phyloP scores from a whole-genome alignment of 1,140 invertebrate species.

The Babylonia areolata region DNA sequence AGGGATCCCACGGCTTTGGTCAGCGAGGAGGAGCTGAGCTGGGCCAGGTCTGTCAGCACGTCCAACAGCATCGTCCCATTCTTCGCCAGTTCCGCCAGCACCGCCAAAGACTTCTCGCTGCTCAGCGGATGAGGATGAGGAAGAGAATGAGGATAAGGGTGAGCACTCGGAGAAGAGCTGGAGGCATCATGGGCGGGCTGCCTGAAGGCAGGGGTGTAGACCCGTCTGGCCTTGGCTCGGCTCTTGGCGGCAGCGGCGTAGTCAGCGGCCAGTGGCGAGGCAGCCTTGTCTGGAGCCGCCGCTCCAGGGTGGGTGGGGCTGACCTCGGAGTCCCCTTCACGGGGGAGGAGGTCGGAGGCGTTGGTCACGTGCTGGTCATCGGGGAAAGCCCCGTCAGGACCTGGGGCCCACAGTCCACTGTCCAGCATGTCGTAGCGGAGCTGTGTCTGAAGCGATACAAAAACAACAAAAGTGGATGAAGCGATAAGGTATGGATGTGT shows the following conservation, averaged over 20 bases:
- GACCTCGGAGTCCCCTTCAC: background rate
- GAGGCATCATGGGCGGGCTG: too few relatives aligned
- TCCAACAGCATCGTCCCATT: conserved; percentile 52
- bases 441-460: background rate
- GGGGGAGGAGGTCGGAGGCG: background rate
- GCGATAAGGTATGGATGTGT: too few relatives aligned
- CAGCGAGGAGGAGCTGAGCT: conserved; percentile 51
- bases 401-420: background rate
- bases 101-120: conserved; percentile 30
- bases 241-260: too few relatives aligned
- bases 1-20: conserved; percentile 48
- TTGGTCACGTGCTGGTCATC: background rate
- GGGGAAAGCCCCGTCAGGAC: background rate
- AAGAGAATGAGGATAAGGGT: background rate
- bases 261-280: too few relatives aligned
- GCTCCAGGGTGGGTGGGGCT: background rate
- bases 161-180: too few relatives aligned
- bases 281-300: background rate
- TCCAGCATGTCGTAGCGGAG: conserved; percentile 20
- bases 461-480: too few relatives aligned
- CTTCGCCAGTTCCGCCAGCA: conserved; percentile 43
- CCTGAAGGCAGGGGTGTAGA: too few relatives aligned
- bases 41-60: conserved; percentile 52
- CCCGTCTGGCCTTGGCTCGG: too few relatives aligned
- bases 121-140: background rate